Percentiles rank a stretch among this genome's conserved stretches.
These are phyloP conservation scores for Chaetorhynchus papuensis DNA, from an alignment of 2,113 vertebrate genomes.

Conservation along the genomic window DNA sequence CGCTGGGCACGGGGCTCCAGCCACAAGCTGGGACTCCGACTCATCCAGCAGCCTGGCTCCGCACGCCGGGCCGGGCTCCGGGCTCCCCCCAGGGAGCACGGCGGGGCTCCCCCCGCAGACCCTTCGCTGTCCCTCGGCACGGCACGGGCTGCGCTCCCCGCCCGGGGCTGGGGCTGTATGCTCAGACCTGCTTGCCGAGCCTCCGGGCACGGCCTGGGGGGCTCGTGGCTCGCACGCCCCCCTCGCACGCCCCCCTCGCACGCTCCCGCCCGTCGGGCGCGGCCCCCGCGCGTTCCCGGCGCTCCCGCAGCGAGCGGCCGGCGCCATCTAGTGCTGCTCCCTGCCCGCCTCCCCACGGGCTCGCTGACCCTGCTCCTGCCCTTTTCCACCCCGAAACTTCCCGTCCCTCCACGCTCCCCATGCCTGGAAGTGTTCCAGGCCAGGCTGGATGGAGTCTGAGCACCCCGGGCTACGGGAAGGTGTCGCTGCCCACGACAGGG, in stretches of 20 bases:
- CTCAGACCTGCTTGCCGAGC: neutral
- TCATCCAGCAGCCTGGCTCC: rapidly evolving
- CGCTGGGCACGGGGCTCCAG: rapidly evolving
- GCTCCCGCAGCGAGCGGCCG: neutral
- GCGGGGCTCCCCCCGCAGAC: neutral
- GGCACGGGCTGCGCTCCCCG: neutral
- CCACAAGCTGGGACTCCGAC: neutral
- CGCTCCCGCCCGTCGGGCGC: too few relatives aligned
- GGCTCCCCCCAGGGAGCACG: neutral
- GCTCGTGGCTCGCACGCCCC: neutral
- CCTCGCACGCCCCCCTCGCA: neutral
- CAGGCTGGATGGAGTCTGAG: neutral
- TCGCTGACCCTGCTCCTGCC: neutral
- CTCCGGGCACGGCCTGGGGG: rapidly evolving
- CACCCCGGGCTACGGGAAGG: neutral
- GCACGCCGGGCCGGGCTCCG: neutral
- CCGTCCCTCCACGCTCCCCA: neutral
- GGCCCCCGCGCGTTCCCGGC: neutral
- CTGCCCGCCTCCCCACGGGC: neutral
- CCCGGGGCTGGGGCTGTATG: rapidly evolving
- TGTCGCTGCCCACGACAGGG: too few relatives aligned
- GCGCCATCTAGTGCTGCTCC: slow-evolving; percentile 45
- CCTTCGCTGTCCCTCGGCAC: neutral
- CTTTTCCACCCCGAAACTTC: neutral
- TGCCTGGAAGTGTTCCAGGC: neutral